A percentile compares a stretch with the other conserved stretches of the same genome.
phyloP scores from a whole-genome alignment of 2,113 vertebrate genomes.

The Marcusenius ussheri region DNA sequence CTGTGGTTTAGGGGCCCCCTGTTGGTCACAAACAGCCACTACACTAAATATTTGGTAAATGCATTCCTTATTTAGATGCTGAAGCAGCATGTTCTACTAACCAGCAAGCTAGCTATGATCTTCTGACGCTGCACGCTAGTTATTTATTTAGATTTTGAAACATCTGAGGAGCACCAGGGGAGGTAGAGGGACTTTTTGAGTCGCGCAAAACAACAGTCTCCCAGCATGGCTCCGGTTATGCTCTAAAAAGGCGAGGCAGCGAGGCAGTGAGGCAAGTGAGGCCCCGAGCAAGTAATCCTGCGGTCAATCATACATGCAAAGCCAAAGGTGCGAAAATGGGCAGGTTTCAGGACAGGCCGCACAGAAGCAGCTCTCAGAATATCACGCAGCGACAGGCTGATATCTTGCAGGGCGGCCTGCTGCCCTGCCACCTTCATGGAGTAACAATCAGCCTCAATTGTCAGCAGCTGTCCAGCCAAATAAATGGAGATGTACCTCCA shows the following conservation, averaged over 20 bases:
- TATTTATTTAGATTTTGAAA: background rate
- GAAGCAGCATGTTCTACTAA: background rate
- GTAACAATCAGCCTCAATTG: background rate
- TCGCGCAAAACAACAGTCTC: background rate
- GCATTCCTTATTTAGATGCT: background rate
- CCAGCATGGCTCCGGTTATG: background rate
- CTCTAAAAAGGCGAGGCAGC: background rate
- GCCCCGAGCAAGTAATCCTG: background rate
- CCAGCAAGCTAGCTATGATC: background rate
- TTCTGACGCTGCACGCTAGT: background rate
- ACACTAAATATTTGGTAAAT: background rate
- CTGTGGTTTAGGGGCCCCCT: background rate
- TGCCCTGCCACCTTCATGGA: background rate
- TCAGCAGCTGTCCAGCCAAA: background rate
- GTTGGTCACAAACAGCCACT: background rate
- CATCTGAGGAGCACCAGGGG: background rate
- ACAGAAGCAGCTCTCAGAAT: background rate
- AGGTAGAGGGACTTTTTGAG: background rate
- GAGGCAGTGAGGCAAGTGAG: too few species aligned
- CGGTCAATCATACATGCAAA: background rate
- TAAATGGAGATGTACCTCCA: background rate
- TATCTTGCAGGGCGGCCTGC: background rate
- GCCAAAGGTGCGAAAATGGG: background rate
- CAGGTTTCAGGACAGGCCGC: background rate
- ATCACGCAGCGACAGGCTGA: background rate